These are phyloP conservation scores for Tachina grossa DNA, from an alignment of 2,888 invertebrate species.

Conservation along the genomic window DNA sequence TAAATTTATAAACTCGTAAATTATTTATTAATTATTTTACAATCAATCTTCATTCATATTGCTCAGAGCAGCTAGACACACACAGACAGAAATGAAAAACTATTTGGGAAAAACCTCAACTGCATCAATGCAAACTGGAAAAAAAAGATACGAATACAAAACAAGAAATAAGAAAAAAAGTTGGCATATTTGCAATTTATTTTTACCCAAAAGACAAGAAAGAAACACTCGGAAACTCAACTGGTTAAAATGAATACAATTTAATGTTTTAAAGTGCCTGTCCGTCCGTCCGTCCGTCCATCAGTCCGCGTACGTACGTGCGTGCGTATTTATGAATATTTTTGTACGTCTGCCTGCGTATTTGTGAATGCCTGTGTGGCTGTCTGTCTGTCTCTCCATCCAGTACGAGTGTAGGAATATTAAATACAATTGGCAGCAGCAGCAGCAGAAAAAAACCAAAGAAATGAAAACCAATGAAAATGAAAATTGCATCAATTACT, in stretches of 20 bases:
- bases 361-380: neutral
- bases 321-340: neutral
- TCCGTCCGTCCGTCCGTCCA: neutral
- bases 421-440: slow-evolving; percentile 50
- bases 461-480: slow-evolving; percentile 33
- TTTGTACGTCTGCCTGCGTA: neutral
- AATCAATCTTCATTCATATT: too few relatives aligned
- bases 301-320: neutral
- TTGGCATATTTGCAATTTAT: slow-evolving; percentile 61
- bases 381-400: too few relatives aligned
- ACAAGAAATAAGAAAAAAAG: slow-evolving; percentile 25
- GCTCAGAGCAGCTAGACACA: neutral
- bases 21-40: too few relatives aligned
- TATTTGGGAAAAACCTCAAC: neutral
- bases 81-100: slow-evolving; percentile 8
- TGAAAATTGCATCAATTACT: slow-evolving; percentile 66
- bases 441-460: slow-evolving; percentile 28
- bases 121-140: too few relatives aligned
- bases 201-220: slow-evolving; percentile 3
- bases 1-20: too few relatives aligned
- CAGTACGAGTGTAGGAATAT: slow-evolving; percentile 35
- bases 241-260: slow-evolving; percentile 39
- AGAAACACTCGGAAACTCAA: slow-evolving; percentile 17
- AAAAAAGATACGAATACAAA: neutral
- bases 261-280: neutral